Evolutionary conservation across 2,113 vertebrate species (phyloP).

Genomic region (Nycticebus coucang): DNA sequence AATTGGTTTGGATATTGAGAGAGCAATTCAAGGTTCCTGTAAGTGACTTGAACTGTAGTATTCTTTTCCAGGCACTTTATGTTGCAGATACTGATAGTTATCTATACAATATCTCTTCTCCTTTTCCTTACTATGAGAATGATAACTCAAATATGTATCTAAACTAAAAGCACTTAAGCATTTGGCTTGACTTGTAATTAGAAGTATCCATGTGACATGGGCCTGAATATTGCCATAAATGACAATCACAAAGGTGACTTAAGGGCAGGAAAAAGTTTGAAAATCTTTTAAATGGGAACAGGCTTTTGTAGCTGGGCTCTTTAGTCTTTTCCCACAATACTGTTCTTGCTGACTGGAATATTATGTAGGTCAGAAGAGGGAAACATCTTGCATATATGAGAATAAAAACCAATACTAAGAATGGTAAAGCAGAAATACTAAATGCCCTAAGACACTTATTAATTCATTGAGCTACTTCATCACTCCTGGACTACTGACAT

Average conservation of each 20-base stretch:
- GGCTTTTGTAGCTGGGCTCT: not conserved
- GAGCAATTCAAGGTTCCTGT: not conserved
- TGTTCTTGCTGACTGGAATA: not conserved
- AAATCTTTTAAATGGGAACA: not conserved
- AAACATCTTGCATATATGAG: not conserved
- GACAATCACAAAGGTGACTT: not conserved
- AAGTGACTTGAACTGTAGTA: not conserved
- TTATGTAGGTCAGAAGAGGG: not conserved
- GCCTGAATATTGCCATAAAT: not conserved
- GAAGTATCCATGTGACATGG: not conserved
- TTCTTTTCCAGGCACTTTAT: not conserved
- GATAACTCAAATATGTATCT: not conserved
- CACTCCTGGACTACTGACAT: not conserved
- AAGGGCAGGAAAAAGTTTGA: not conserved
- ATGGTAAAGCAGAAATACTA: not conserved
- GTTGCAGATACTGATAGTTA: not conserved
- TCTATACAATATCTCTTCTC: not conserved
- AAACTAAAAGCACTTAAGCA: not conserved
- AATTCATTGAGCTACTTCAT: not conserved
- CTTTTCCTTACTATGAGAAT: not conserved
- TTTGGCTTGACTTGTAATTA: not conserved
- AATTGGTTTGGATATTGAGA: not conserved
- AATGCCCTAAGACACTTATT: not conserved
- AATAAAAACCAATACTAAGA: not conserved
- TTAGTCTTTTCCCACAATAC: not conserved